Evolutionary conservation across 2,113 vertebrate genomes (phyloP).

Genomic region (Ptychochromis oligacanthus): DNA sequence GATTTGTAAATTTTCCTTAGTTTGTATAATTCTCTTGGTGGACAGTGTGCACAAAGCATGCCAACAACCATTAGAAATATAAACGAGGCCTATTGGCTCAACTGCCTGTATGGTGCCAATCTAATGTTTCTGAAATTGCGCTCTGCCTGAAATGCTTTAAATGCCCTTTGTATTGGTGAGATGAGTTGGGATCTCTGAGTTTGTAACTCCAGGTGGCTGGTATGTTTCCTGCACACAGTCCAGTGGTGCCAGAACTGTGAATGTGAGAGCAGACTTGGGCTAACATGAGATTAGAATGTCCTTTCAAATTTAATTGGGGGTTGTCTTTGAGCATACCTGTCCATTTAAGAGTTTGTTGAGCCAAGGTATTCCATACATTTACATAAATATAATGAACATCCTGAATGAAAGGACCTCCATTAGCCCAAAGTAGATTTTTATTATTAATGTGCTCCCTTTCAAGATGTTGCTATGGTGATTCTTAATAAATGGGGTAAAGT

Average conservation of each 20-base stretch:
- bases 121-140: background rate
- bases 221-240: slow-evolving; percentile 41
- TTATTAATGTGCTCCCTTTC: background rate
- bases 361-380: background rate
- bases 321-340: slow-evolving; percentile 24
- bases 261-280: slow-evolving; percentile 34
- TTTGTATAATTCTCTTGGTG: slow-evolving; percentile 28
- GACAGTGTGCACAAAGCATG: slow-evolving; percentile 39
- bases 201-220: slow-evolving; percentile 20
- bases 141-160: slow-evolving; percentile 5
- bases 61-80: slow-evolving; percentile 25
- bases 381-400: background rate
- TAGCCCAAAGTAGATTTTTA: background rate
- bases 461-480: background rate
- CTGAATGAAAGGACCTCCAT: background rate
- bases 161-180: background rate
- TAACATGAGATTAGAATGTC: slow-evolving; percentile 39
- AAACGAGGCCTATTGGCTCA: background rate
- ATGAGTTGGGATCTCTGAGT: slow-evolving; percentile 10
- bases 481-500: background rate
- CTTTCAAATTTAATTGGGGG: slow-evolving; percentile 39
- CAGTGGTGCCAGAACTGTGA: slow-evolving; percentile 30
- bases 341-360: background rate
- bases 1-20: slow-evolving; percentile 27
- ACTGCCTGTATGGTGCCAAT: background rate